These are phyloP conservation scores for Gambusia holbrooki DNA, from an alignment of 2,113 vertebrate genomes.

Conservation along the genomic window DNA sequence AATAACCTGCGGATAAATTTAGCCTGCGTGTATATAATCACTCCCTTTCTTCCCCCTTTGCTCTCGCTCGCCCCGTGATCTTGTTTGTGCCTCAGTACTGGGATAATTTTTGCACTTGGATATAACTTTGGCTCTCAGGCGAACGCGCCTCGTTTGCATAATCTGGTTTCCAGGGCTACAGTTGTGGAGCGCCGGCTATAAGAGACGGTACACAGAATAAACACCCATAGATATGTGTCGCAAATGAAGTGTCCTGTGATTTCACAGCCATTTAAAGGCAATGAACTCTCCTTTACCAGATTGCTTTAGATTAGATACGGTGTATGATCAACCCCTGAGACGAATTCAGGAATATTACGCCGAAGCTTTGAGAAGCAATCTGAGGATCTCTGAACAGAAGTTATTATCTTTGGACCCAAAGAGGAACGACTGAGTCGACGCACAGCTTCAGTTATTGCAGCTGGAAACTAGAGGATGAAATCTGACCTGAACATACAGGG, in stretches of 20 bases:
- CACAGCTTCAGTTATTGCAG: too few species aligned
- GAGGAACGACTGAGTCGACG: too few species aligned
- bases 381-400: background rate
- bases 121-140: constrained; percentile 60
- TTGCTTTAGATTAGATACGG: constrained; percentile 3
- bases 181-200: constrained; percentile 49
- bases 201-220: constrained; percentile 26
- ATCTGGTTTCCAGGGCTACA: constrained; percentile 58
- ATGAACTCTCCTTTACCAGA: constrained; percentile 17
- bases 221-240: constrained; percentile 32
- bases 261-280: constrained; percentile 25
- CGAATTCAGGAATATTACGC: background rate
- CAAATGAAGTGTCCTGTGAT: constrained; percentile 44
- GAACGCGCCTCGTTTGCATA: constrained; percentile 58
- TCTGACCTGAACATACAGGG: too few species aligned
- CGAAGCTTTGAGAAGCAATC: constrained; percentile 1
- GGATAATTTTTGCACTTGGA: constrained; percentile 59
- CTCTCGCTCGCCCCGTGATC: constrained; percentile 36
- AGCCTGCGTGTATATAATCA: constrained; percentile 41
- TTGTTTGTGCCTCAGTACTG: constrained; percentile 51
- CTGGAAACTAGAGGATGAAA: too few species aligned
- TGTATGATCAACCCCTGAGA: background rate
- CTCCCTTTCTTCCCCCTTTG: constrained; percentile 2
- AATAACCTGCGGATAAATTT: constrained; percentile 56
- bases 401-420: too few species aligned